Conservation (phyloP, 1,140 invertebrate genomes). For the Aphaenogaster rudis region DNA sequence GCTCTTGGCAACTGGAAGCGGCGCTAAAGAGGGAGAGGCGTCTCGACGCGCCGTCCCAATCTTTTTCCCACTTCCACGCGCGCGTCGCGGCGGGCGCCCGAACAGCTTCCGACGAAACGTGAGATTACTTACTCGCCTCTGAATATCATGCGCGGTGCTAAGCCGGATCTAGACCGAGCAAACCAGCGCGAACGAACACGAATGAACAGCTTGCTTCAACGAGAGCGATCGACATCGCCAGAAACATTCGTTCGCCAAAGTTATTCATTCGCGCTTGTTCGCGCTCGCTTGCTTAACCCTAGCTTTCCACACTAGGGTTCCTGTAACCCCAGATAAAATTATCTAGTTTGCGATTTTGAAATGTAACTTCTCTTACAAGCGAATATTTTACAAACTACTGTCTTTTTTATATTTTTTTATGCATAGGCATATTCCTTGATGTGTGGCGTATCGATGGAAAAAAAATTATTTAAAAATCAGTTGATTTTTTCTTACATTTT, state of each 20-base stretch:
- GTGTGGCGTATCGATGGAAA: too few species aligned
- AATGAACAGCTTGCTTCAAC: not conserved
- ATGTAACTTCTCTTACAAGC: too few species aligned
- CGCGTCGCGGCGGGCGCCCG: slow-evolving; percentile 9
- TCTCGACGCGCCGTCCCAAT: slow-evolving; percentile 50
- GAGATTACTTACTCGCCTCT: slow-evolving; percentile 25
- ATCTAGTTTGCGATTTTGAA: too few species aligned
- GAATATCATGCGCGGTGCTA: not conserved
- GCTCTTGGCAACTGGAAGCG: slow-evolving; percentile 60
- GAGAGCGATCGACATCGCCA: not conserved
- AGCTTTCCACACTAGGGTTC: too few species aligned
- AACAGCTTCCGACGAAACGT: not conserved
- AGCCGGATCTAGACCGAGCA: not conserved
- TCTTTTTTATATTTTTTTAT: too few species aligned
- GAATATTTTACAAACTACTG: too few species aligned
- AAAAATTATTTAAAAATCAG: too few species aligned
- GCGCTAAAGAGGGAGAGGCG: slow-evolving; percentile 59
- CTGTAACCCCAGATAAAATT: too few species aligned
- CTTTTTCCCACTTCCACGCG: slow-evolving; percentile 44
- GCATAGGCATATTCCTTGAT: too few species aligned
- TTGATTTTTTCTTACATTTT: too few species aligned
- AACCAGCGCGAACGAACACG: not conserved
- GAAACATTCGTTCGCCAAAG: not conserved
- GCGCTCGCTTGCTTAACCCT: too few species aligned
- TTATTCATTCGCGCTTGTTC: not conserved